These are phyloP conservation scores for Hirudinaria manillensis DNA, from an alignment of 2,888 invertebrate species.

Conservation along the genomic window DNA sequence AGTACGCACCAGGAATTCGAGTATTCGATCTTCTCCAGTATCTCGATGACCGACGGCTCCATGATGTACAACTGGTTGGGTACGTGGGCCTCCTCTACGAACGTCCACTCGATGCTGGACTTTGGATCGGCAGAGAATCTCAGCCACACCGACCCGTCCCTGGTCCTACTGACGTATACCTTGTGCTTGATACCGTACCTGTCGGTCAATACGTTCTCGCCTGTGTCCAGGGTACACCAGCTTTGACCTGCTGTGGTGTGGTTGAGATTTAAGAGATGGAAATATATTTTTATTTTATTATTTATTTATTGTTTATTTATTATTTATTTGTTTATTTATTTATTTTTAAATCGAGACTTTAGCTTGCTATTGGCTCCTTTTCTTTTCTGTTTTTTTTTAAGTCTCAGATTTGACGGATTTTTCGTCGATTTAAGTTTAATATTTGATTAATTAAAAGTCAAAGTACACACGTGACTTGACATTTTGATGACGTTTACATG, in stretches of 20 bases:
- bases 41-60: slow-evolving; percentile 22
- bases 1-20: slow-evolving; percentile 38
- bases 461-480: no score
- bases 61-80: slow-evolving; percentile 31
- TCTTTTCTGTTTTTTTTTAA: no score
- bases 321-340: no score
- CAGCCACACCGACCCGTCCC: slow-evolving; percentile 39
- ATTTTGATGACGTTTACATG: no score
- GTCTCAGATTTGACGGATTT: no score
- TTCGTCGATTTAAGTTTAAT: no score
- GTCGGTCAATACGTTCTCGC: slow-evolving; percentile 31
- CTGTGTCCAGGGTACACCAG: slow-evolving; percentile 32
- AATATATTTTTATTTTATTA: no score
- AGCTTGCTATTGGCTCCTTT: no score
- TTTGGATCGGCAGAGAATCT: slow-evolving; percentile 30
- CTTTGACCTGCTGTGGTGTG: neutral
- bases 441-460: no score
- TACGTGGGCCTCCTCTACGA: slow-evolving; percentile 28
- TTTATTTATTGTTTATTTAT: slow-evolving; percentile 7
- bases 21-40: slow-evolving; percentile 38
- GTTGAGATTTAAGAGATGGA: neutral
- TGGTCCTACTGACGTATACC: slow-evolving; percentile 40
- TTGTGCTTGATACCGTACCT: slow-evolving; percentile 28
- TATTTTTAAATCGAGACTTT: no score
- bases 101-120: slow-evolving; percentile 37